These are phyloP conservation scores for Epinephelus malabaricus DNA, from an alignment of 2,797 vertebrate species.

Conservation along the genomic window DNA sequence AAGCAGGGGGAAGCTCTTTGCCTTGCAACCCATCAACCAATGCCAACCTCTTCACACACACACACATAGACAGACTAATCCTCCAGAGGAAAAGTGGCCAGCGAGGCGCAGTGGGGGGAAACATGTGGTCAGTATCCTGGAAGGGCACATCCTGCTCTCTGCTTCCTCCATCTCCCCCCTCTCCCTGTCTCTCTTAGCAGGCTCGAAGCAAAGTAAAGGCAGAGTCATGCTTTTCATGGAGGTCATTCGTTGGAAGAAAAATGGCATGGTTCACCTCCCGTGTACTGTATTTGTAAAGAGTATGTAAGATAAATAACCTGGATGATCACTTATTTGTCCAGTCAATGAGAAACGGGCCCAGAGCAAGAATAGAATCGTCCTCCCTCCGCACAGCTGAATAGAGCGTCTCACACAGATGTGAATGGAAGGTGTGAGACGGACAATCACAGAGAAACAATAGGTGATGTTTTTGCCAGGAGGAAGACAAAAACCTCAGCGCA, in stretches of 20 bases:
- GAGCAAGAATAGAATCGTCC: slow-evolving; percentile 24
- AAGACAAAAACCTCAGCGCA: neutral
- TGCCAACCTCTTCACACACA: slow-evolving; percentile 20
- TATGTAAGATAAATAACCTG: slow-evolving; percentile 51
- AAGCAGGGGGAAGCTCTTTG: slow-evolving; percentile 32
- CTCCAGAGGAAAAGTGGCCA: slow-evolving; percentile 57
- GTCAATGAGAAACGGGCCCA: slow-evolving; percentile 27
- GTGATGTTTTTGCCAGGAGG: slow-evolving; percentile 47
- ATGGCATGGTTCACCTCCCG: neutral
- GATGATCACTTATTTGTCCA: slow-evolving; percentile 42
- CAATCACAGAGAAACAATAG: slow-evolving; percentile 54
- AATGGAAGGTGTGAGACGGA: slow-evolving; percentile 50
- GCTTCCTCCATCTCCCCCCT: slow-evolving; percentile 29
- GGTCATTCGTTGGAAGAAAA: slow-evolving; percentile 33
- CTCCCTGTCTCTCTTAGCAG: neutral
- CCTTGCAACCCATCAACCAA: slow-evolving; percentile 40
- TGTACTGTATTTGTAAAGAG: slow-evolving; percentile 4
- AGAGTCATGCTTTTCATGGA: slow-evolving; percentile 14
- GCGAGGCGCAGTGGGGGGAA: slow-evolving; percentile 29
- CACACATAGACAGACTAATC: slow-evolving; percentile 43
- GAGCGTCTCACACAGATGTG: slow-evolving; percentile 14
- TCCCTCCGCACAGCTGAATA: slow-evolving; percentile 31
- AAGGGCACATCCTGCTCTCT: slow-evolving; percentile 50
- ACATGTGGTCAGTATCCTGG: slow-evolving; percentile 56
- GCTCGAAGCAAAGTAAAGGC: slow-evolving; percentile 13